A percentile compares a stretch with the other conserved stretches of the same genome.
Conservation (phyloP, 2,888 invertebrate species). For the Pachydiplax longipennis region DNA sequence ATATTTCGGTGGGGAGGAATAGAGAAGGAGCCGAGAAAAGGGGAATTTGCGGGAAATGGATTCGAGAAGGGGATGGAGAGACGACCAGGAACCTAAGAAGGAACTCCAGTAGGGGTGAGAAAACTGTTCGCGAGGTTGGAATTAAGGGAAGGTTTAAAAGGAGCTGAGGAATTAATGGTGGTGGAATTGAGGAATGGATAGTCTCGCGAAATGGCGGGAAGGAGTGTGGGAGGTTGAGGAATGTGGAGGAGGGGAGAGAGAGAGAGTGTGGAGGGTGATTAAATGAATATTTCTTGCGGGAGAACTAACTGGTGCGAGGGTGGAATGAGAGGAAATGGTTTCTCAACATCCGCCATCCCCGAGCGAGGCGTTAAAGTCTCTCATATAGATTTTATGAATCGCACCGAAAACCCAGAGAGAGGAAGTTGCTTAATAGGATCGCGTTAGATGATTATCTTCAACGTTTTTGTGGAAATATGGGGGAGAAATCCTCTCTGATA, state of each 20-base stretch:
- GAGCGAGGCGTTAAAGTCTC: background rate
- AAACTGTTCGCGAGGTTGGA: background rate
- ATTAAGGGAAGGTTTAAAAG: background rate
- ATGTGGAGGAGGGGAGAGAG: background rate
- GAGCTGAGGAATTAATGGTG: background rate
- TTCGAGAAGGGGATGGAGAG: background rate
- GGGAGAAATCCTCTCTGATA: background rate
- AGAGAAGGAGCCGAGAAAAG: background rate
- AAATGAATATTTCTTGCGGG: background rate
- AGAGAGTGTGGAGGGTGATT: background rate
- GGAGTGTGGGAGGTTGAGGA: background rate
- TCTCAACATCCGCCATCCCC: background rate
- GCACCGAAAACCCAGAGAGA: background rate
- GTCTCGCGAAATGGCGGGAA: background rate
- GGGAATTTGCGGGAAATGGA: background rate
- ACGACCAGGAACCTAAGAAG: background rate
- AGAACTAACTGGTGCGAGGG: background rate
- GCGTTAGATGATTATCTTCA: background rate
- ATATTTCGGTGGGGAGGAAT: background rate
- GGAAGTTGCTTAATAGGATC: background rate
- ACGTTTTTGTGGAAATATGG: background rate
- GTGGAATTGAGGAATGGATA: background rate
- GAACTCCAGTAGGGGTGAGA: background rate
- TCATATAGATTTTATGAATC: background rate
- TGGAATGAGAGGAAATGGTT: background rate